These are phyloP conservation scores for Diarsia mendica DNA, from an alignment of 2,888 invertebrate species.

Conservation along the genomic window DNA sequence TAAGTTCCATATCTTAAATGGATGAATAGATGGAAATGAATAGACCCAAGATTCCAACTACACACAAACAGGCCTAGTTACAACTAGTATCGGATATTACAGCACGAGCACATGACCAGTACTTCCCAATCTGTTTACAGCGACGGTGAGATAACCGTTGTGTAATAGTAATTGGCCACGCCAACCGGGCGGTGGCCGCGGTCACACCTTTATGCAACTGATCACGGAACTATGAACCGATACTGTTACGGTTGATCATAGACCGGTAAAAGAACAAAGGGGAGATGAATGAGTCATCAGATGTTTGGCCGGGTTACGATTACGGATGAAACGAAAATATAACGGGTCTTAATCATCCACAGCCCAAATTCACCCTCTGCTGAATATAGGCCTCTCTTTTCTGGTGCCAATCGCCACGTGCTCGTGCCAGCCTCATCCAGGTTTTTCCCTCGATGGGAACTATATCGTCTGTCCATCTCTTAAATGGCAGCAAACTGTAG, in stretches of 20 bases:
- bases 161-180: conserved; percentile 57
- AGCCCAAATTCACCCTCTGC: too few species aligned
- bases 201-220: conserved; percentile 71
- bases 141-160: conserved; percentile 70
- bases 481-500: neutral
- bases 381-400: too few species aligned
- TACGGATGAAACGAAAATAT: neutral
- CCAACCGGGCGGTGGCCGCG: conserved; percentile 56
- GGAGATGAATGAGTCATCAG: conserved; percentile 24
- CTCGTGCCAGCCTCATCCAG: too few species aligned
- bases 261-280: neutral
- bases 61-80: neutral
- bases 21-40: neutral
- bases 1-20: neutral
- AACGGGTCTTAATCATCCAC: too few species aligned
- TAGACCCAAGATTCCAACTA: neutral
- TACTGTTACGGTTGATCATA: conserved; percentile 40
- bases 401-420: too few species aligned
- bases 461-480: too few species aligned
- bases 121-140: conserved; percentile 65
- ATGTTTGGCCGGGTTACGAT: neutral
- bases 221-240: conserved; percentile 66
- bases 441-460: too few species aligned
- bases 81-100: conserved; percentile 51
- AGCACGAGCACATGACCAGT: conserved; percentile 45